Percentiles rank a stretch among this genome's conserved stretches.
phyloP scores from a whole-genome alignment of 2,797 vertebrate genomes.

The Leucoraja ocellata region DNA sequence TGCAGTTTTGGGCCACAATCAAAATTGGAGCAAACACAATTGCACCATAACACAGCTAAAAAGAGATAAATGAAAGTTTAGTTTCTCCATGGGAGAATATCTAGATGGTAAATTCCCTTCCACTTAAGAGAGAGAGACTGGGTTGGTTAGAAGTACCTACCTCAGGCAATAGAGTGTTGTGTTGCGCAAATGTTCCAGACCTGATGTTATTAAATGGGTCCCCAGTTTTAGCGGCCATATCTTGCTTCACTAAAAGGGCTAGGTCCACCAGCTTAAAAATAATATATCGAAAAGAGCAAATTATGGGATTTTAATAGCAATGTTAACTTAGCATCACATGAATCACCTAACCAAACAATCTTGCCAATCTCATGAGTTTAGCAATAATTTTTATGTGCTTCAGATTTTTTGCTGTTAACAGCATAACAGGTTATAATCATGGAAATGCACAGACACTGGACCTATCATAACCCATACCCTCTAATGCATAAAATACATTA shows the following conservation, averaged over 20 bases:
- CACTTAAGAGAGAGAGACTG: background rate
- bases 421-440: background rate
- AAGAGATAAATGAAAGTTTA: background rate
- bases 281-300: background rate
- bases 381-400: background rate
- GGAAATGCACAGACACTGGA: background rate
- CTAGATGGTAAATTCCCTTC: background rate
- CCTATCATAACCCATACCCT: background rate
- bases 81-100: background rate
- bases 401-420: background rate
- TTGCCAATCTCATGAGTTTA: background rate
- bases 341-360: background rate
- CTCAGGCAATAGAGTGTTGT: slow-evolving; percentile 67
- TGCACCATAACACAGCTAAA: background rate
- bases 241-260: slow-evolving; percentile 88
- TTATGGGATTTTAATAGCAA: background rate
- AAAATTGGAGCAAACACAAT: background rate
- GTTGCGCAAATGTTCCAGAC: slow-evolving; percentile 83
- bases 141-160: slow-evolving; percentile 49
- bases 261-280: slow-evolving; percentile 78
- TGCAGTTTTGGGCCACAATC: background rate
- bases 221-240: slow-evolving; percentile 78
- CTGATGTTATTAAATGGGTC: slow-evolving; percentile 82
- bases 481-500: background rate
- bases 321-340: background rate